These are phyloP conservation scores for Pomacea maculata DNA, from an alignment of 1,140 invertebrate genomes.

Conservation along the genomic window DNA sequence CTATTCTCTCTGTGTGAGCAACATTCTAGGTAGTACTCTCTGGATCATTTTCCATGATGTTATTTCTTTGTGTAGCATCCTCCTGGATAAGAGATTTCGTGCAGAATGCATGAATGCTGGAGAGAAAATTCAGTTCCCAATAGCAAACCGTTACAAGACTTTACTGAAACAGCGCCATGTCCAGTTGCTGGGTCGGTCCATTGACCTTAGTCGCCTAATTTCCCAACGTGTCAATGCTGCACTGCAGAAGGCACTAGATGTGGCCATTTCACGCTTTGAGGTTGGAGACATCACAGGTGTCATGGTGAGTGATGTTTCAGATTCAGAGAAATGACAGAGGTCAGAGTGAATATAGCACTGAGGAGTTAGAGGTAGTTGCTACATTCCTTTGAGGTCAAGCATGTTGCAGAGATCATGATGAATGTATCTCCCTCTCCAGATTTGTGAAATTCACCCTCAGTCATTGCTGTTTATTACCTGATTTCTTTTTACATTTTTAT, in stretches of 20 bases:
- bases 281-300: constrained; percentile 96
- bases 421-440: not conserved
- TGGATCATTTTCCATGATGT: too few species aligned
- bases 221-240: constrained; percentile 96
- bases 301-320: constrained; percentile 73
- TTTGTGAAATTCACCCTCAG: too few species aligned
- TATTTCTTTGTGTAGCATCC: constrained; percentile 75
- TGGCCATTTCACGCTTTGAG: constrained; percentile 95
- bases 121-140: constrained; percentile 79
- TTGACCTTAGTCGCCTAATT: constrained; percentile 96
- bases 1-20: too few species aligned
- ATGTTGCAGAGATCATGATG: not conserved
- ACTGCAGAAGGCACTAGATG: constrained; percentile 93
- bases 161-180: constrained; percentile 96
- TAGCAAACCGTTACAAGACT: constrained; percentile 94
- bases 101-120: constrained; percentile 90
- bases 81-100: constrained; percentile 95
- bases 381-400: too few species aligned
- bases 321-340: too few species aligned
- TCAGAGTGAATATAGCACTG: too few species aligned
- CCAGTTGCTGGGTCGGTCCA: constrained; percentile 91
- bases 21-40: too few species aligned
- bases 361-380: too few species aligned
- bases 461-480: too few species aligned
- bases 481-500: too few species aligned